Base-by-base conservation (phyloP, 2,888 invertebrate genomes). In the Oscheius myriophilus region DNA sequence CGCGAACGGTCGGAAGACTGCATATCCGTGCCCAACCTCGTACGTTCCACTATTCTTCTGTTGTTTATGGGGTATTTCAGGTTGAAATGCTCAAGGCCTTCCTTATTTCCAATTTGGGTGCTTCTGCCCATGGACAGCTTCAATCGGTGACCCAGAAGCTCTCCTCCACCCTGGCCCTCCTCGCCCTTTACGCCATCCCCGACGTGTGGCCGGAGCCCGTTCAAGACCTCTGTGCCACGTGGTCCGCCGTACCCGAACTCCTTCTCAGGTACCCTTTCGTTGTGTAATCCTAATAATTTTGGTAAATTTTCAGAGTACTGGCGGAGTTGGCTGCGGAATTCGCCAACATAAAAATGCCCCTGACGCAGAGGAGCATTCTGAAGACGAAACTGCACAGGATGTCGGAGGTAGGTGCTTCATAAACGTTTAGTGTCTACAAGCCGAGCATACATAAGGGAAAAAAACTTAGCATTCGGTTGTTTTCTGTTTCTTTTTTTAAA, bases 311-410 rank as follows among this genome's bases (percentile, higher is more conserved):
- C 68, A 76, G 80, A 67, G 82, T 83, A 1, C 67, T 83, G 2
- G 80, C 82, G 2, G 83, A 83, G 54, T 64, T 83, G 53, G 78
- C 82, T 21, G 75, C 79, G 21, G 82, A 82, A 66, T 83, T 82
- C 67, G 33, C 73, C n/a, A 71, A 81, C 25, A 70, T 83, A 2
- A 63, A 65, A 18, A 79, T 82, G 74, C 76, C 82, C 21, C 66
- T 81, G n/a, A 52, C 72, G 6, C 81, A 81, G 51, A 53, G 82
- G n/a, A 75, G 73, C 33, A 63, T 43, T n/a, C 69, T 83, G 43
- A 82, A 80, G 54, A 70, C 76, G 9, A 73, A 76, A 21, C 62
- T 83, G 42, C 80, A 82, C 53, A 58, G 73, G 41, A 71, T 74
- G 11, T 70, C 77, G 0, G 72, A 78, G 66, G 77, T 79, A 46